These are phyloP conservation scores for Paedocypris micromegethes DNA, from an alignment of 2,797 vertebrate genomes.

Conservation along the genomic window DNA sequence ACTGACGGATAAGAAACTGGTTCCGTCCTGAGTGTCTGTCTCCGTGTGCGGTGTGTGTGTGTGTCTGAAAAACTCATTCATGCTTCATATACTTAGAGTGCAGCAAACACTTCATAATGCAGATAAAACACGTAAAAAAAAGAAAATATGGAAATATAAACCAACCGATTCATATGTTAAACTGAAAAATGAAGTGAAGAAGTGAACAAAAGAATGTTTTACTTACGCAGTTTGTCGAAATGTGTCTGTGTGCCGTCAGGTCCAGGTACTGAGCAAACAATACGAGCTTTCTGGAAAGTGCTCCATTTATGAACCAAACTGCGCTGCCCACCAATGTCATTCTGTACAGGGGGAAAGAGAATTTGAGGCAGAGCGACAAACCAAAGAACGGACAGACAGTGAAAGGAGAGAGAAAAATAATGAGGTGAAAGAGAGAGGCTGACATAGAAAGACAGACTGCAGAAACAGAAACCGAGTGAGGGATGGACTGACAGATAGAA, in stretches of 20 bases:
- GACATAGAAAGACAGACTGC: no score
- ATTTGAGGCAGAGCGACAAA: not conserved
- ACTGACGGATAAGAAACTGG: slow-evolving; percentile 56
- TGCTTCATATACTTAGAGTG: no score
- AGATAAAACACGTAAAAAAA: no score
- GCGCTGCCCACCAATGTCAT: slow-evolving; percentile 76
- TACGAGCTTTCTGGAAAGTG: slow-evolving; percentile 74
- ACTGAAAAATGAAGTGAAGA: not conserved
- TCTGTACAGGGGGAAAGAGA: slow-evolving; percentile 53
- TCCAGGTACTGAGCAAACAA: slow-evolving; percentile 69
- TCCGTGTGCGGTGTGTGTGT: slow-evolving; percentile 21
- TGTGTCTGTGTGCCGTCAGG: slow-evolving; percentile 67
- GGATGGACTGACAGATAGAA: no score
- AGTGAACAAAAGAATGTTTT: slow-evolving; percentile 22
- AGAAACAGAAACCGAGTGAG: no score
- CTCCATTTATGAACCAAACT: slow-evolving; percentile 80
- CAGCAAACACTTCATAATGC: no score
- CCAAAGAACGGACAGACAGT: no score
- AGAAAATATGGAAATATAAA: no score
- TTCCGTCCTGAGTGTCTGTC: slow-evolving; percentile 32
- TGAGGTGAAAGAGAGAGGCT: no score
- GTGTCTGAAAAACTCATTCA: slow-evolving; percentile 40
- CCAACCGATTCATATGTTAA: no score
- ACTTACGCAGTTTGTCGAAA: slow-evolving; percentile 78
- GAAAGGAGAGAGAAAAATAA: no score